Conservation (phyloP, 2,888 invertebrate genomes). For the Odiellus spinosus region DNA sequence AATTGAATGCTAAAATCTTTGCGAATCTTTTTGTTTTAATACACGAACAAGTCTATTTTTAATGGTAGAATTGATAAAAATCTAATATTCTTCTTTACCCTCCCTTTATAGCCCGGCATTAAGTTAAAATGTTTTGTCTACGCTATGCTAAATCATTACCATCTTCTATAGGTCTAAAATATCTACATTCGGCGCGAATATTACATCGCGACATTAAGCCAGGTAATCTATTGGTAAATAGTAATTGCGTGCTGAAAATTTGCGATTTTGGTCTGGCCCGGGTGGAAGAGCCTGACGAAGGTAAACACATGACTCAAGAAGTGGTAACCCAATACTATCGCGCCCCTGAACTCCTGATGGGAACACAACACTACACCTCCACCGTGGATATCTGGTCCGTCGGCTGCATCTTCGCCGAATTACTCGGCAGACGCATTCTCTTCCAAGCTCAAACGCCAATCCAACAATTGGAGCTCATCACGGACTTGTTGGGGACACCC, state of each 20-base stretch:
- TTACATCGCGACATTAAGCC: constrained; percentile 98
- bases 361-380: constrained; percentile 87
- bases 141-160: too few species aligned
- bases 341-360: constrained; percentile 97
- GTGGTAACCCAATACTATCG: constrained; percentile 99
- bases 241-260: constrained; percentile 98
- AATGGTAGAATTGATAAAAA: too few species aligned
- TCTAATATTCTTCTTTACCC: too few species aligned
- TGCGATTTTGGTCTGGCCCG: constrained; percentile 98
- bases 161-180: constrained; percentile 85
- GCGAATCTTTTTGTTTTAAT: too few species aligned
- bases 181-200: constrained; percentile 94
- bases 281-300: constrained; percentile 86
- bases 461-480: constrained; percentile 93
- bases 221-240: constrained; percentile 95
- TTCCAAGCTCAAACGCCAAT: constrained; percentile 98
- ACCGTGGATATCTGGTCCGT: constrained; percentile 99
- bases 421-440: constrained; percentile 82
- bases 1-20: too few species aligned
- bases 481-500: constrained; percentile 91
- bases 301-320: constrained; percentile 96
- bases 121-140: too few species aligned
- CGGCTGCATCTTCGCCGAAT: constrained; percentile 97
- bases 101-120: too few species aligned
- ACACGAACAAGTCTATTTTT: too few species aligned